Evolutionary conservation across 2,113 vertebrate species (phyloP).

Genomic region (Mionectes macconnelli): DNA sequence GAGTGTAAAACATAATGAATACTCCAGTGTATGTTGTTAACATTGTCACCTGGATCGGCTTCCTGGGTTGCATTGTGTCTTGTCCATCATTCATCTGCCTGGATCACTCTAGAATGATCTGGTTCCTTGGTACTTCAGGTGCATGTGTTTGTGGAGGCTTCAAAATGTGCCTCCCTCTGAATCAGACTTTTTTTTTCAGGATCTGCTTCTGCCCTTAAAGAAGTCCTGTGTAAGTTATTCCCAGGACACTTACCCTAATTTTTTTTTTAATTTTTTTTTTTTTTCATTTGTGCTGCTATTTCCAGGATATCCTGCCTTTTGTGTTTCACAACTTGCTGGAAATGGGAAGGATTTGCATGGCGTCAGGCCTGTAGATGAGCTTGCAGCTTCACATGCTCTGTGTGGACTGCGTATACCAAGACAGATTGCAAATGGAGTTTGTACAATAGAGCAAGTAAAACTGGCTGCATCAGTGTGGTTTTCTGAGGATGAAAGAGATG

Average conservation of each 20-base stretch:
- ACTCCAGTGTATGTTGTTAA: not conserved
- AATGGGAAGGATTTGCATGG: slow-evolving; percentile 26
- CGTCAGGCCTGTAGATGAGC: not conserved
- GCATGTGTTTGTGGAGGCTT: not conserved
- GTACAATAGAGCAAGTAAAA: slow-evolving; percentile 36
- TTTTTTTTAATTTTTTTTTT: not conserved
- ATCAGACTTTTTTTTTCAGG: not conserved
- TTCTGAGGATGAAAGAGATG: slow-evolving; percentile 1
- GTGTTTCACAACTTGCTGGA: not conserved
- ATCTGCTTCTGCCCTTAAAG: not conserved
- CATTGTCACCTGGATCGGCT: not conserved
- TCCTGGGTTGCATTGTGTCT: not conserved
- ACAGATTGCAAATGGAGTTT: slow-evolving; percentile 1
- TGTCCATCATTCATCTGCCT: not conserved
- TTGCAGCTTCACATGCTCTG: not conserved
- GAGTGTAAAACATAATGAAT: not conserved
- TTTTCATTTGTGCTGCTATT: not conserved
- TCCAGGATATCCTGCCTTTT: slow-evolving; percentile 61
- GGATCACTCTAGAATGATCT: not conserved
- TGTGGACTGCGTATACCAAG: not conserved
- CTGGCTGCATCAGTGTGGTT: slow-evolving; percentile 18
- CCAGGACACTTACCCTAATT: not conserved
- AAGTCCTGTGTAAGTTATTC: not conserved
- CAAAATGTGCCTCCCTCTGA: not conserved
- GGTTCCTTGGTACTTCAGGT: not conserved